These are phyloP conservation scores for Dromaius novaehollandiae DNA, from an alignment of 2,113 vertebrate genomes.

Conservation along the genomic window DNA sequence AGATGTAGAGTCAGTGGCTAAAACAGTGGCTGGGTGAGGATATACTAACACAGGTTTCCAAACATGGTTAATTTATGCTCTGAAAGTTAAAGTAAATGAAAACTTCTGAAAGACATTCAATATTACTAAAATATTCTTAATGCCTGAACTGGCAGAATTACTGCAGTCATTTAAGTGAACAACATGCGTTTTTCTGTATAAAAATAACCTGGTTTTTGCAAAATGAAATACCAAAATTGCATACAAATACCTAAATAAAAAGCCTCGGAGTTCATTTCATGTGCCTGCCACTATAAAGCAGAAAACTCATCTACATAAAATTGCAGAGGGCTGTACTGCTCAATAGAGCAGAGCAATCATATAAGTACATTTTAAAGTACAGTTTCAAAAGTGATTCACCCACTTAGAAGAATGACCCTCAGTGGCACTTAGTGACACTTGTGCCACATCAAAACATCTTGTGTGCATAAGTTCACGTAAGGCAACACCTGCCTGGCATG, in stretches of 20 bases:
- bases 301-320: conserved; percentile 46
- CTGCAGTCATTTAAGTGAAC: conserved; percentile 26
- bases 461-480: not conserved
- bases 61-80: not conserved
- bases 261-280: not conserved
- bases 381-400: conserved; percentile 23
- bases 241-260: conserved; percentile 48
- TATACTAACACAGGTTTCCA: not conserved
- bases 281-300: not conserved
- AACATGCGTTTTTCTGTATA: conserved; percentile 11
- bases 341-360: conserved; percentile 20
- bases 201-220: not conserved
- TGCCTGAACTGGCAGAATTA: conserved; percentile 34
- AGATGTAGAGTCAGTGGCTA: not conserved
- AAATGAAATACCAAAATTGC: not conserved
- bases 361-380: not conserved
- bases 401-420: not conserved
- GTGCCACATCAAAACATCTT: not conserved
- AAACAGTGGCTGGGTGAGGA: not conserved
- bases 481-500: not conserved
- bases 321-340: conserved; percentile 15
- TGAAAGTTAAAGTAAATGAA: not conserved
- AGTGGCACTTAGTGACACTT: not conserved
- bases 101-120: not conserved
- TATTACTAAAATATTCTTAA: conserved; percentile 26